These are phyloP conservation scores for Scomber japonicus DNA, from an alignment of 2,113 vertebrate genomes.

Conservation along the genomic window DNA sequence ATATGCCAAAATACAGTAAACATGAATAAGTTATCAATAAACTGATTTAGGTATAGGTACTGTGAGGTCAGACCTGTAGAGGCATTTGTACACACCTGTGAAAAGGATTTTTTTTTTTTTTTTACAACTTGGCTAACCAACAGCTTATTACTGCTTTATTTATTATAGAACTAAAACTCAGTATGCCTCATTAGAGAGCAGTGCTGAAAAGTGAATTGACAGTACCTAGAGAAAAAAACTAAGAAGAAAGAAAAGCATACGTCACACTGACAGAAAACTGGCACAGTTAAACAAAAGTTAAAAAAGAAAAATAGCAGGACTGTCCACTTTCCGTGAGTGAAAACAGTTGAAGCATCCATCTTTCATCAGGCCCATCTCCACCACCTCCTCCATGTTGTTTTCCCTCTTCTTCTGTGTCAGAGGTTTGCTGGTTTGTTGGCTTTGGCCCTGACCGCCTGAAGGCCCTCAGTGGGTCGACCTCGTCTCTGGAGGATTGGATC, in stretches of 20 bases:
- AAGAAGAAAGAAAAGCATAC: not conserved
- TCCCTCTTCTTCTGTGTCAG: conserved; percentile 49
- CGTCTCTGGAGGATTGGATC: conserved; percentile 63
- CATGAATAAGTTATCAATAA: no score
- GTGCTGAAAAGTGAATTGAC: not conserved
- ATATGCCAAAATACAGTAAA: no score
- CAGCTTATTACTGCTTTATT: not conserved
- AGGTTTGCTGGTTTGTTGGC: conserved; percentile 58
- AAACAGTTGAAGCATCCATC: conserved; percentile 46
- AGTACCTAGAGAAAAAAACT: not conserved
- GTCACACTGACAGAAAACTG: conserved; percentile 3
- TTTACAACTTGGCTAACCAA: no score
- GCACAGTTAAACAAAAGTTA: not conserved
- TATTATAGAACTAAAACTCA: not conserved
- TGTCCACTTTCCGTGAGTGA: conserved; percentile 17
- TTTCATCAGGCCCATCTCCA: conserved; percentile 41
- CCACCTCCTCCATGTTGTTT: conserved; percentile 51
- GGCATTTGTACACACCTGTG: no score
- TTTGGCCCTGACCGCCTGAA: conserved; percentile 53
- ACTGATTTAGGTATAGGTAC: no score
- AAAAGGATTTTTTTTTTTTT: no score
- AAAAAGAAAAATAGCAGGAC: not conserved
- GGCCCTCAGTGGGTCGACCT: conserved; percentile 22
- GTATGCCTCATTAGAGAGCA: not conserved
- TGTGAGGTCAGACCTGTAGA: no score